phyloP scores from a whole-genome alignment of 2,888 invertebrate species.

The Ennomos fuscantarius region DNA sequence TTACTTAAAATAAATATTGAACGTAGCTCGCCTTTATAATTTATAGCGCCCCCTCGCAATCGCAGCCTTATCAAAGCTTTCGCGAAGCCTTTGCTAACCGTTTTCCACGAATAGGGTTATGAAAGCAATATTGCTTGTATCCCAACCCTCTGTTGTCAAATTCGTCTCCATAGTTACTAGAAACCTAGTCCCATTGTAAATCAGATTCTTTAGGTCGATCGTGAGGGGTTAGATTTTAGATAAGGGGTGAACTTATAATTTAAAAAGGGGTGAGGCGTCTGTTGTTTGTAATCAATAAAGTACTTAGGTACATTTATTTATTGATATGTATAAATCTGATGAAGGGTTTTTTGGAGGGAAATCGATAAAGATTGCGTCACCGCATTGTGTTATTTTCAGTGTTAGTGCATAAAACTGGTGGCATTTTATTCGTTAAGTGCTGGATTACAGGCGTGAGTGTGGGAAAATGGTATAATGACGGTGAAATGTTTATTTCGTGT shows the following conservation, averaged over 20 bases:
- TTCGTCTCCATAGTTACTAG: constrained; percentile 41
- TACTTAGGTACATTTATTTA: constrained; percentile 7
- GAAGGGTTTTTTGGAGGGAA: no score
- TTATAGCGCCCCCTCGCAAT: constrained; percentile 5
- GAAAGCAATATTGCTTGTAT: constrained; percentile 10
- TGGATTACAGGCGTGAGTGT: no score
- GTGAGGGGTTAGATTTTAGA: constrained; percentile 5
- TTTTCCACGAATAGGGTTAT: constrained; percentile 33
- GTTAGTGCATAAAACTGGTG: no score
- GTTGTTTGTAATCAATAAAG: background rate
- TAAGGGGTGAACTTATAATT: constrained; percentile 3
- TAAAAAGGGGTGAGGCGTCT: background rate
- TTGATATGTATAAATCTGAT: no score
- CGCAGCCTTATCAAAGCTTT: constrained; percentile 16
- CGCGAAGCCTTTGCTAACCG: constrained; percentile 31
- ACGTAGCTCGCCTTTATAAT: no score
- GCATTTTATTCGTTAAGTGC: no score
- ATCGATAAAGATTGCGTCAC: no score
- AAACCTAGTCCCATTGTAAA: constrained; percentile 35
- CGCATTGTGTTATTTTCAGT: no score
- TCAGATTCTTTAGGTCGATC: constrained; percentile 38
- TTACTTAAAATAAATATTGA: no score
- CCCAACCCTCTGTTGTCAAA: constrained; percentile 44
- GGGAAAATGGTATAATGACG: no score
- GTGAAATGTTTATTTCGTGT: no score